Percentiles rank a stretch among this genome's conserved stretches.
phyloP scores from a whole-genome alignment of 2,113 vertebrate genomes.

The Microcebus jonahi region DNA sequence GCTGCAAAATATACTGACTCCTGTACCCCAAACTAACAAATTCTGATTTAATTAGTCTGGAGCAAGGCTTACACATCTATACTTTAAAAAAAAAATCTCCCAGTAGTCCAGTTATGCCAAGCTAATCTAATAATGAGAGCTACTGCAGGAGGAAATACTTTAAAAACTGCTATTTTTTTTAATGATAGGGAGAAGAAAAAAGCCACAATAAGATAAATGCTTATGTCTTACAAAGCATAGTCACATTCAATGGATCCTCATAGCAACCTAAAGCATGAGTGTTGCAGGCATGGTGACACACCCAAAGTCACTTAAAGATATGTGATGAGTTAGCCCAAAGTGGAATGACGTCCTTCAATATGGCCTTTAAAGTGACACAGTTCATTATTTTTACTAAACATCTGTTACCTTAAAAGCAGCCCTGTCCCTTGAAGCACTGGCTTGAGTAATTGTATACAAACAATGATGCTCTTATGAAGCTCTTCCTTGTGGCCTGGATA shows the following conservation, averaged over 20 bases:
- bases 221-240: not conserved
- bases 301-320: not conserved
- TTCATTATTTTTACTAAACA: not conserved
- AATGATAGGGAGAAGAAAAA: not conserved
- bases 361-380: not conserved
- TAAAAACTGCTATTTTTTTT: not conserved
- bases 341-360: not conserved
- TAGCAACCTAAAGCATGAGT: accelerated
- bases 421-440: not conserved
- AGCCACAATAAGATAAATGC: not conserved
- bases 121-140: not conserved
- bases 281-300: not conserved
- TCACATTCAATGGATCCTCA: not conserved
- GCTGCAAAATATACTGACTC: not conserved
- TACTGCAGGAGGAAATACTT: not conserved
- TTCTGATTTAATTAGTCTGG: not conserved
- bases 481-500: not conserved
- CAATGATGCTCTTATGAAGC: not conserved
- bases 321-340: not conserved
- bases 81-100: not conserved
- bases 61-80: not conserved
- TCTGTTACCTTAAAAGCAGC: not conserved
- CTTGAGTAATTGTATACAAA: not conserved
- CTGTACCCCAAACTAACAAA: not conserved
- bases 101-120: not conserved